Conservation (phyloP, 2,113 vertebrate genomes). For the Brachyistius frenatus region DNA sequence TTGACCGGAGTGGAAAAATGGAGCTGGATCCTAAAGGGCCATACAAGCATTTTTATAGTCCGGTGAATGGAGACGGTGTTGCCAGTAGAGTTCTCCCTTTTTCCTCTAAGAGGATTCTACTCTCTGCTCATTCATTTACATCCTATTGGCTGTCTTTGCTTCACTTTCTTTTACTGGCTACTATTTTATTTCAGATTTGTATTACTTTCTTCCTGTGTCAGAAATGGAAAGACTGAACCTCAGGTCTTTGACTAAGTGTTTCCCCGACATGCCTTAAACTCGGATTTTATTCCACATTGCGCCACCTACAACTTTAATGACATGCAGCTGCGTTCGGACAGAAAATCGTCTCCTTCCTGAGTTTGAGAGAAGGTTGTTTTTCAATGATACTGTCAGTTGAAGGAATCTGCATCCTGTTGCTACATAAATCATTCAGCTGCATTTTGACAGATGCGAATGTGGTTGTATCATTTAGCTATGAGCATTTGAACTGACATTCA, state of each 20-base stretch:
- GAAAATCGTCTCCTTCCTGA: conserved; percentile 2
- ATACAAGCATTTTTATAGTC: conserved; percentile 47
- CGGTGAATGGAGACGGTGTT: conserved; percentile 55
- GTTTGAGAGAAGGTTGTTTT: conserved; percentile 15
- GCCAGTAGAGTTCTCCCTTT: conserved; percentile 30
- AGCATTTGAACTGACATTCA: conserved; percentile 26
- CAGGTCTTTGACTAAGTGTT: not conserved
- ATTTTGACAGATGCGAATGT: conserved; percentile 47
- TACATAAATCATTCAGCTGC: conserved; percentile 51
- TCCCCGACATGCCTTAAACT: conserved; percentile 16
- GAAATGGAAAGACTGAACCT: conserved; percentile 13
- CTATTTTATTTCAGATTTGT: conserved; percentile 13
- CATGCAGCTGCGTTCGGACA: conserved; percentile 3
- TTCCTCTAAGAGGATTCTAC: conserved; percentile 35
- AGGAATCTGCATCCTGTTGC: conserved; percentile 28
- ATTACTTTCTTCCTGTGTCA: conserved; percentile 32
- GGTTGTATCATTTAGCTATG: conserved; percentile 25
- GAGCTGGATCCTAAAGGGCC: conserved; percentile 48
- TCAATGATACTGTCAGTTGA: conserved; percentile 20
- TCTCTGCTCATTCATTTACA: conserved; percentile 35
- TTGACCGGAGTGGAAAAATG: conserved; percentile 59
- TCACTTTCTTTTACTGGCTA: conserved; percentile 10
- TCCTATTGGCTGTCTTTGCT: not conserved
- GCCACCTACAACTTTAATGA: not conserved
- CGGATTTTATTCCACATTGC: not conserved